Percentiles rank a stretch among this genome's conserved stretches.
phyloP scores from a whole-genome alignment of 2,888 invertebrate species.

The Drosophila phalerata region DNA sequence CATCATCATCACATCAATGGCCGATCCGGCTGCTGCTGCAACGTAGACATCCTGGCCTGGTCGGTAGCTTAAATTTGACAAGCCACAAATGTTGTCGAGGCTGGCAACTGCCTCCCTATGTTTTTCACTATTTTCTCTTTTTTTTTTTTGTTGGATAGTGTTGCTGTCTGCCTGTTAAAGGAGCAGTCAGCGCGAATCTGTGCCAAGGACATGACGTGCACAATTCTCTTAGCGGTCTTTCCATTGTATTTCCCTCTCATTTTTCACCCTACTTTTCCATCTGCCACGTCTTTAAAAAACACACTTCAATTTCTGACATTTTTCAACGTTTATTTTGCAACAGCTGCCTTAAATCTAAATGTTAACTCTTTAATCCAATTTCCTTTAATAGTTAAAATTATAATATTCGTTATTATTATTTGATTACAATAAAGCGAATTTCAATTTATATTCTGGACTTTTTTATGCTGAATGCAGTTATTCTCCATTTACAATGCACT shows the following conservation, averaged over 20 bases:
- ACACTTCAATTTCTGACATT: slow-evolving; percentile 44
- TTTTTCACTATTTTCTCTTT: slow-evolving; percentile 24
- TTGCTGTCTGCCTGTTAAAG: slow-evolving; percentile 54
- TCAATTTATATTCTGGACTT: slow-evolving; percentile 50
- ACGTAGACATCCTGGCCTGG: slow-evolving; percentile 22
- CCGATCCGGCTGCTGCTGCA: slow-evolving; percentile 3
- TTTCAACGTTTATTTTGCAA: slow-evolving; percentile 76
- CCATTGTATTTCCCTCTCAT: slow-evolving; percentile 4
- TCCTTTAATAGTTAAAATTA: slow-evolving; percentile 33
- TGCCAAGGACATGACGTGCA: slow-evolving; percentile 71
- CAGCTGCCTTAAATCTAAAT: slow-evolving; percentile 67
- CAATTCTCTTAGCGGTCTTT: slow-evolving; percentile 42
- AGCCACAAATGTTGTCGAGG: slow-evolving; percentile 34
- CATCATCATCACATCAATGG: slow-evolving; percentile 44
- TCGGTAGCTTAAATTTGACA: slow-evolving; percentile 41
- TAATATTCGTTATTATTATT: slow-evolving; percentile 38
- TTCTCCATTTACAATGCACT: slow-evolving; percentile 80
- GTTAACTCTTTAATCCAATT: slow-evolving; percentile 56
- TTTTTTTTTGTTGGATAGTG: slow-evolving; percentile 28
- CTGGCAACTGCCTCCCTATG: slow-evolving; percentile 14
- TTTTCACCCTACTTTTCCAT: not conserved
- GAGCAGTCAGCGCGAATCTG: slow-evolving; percentile 71
- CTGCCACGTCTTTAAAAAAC: not conserved
- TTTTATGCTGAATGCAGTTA: slow-evolving; percentile 75
- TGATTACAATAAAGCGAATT: slow-evolving; percentile 60